Evolutionary conservation across 2,888 invertebrate species (phyloP).

Genomic region (Julus scandinavius): DNA sequence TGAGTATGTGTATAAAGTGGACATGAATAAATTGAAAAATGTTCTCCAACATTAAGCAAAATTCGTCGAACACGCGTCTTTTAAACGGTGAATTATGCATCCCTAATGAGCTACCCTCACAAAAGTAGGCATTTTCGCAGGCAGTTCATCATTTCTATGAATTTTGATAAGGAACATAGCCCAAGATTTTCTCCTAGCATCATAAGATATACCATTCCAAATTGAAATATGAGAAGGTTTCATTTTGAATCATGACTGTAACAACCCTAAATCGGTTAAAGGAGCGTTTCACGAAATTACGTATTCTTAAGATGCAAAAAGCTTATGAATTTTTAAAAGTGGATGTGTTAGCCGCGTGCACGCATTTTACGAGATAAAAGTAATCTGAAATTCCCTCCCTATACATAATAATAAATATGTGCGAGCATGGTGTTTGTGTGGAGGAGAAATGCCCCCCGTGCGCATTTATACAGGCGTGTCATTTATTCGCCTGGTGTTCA

Average conservation of each 20-base stretch:
- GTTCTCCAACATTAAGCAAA: background rate
- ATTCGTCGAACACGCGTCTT: background rate
- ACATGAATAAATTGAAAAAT: background rate
- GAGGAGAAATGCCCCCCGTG: constrained; percentile 47
- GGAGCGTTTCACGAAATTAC: constrained; percentile 15
- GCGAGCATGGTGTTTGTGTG: constrained; percentile 9
- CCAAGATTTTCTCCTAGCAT: background rate
- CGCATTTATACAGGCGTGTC: constrained; percentile 48
- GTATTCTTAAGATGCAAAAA: constrained; percentile 49
- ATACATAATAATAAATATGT: constrained; percentile 45
- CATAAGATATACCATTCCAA: background rate
- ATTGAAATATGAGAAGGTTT: constrained; percentile 1
- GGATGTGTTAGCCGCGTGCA: constrained; percentile 25
- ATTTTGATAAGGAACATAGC: constrained; percentile 31
- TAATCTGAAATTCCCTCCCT: constrained; percentile 45
- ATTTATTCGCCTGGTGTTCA: constrained; percentile 49
- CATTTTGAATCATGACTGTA: constrained; percentile 36
- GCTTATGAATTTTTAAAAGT: constrained; percentile 49
- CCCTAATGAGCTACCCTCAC: background rate
- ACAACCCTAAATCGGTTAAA: constrained; percentile 36
- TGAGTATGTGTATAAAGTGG: background rate
- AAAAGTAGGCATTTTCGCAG: background rate
- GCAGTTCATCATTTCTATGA: constrained; percentile 36
- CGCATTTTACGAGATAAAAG: constrained; percentile 48
- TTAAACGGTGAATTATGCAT: background rate